phyloP scores from a whole-genome alignment of 2,113 vertebrate genomes.

The Xenopus tropicalis region UCB_Xtro_10.0 CM004450.2:91103001-91103500 shows the following conservation, averaged over 20 bases:
- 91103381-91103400: conserved; percentile 23
- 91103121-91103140: too few relatives aligned
- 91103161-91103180: conserved; percentile 8
- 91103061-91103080: too few relatives aligned
- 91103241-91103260: conserved; percentile 24
- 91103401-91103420: conserved; percentile 40
- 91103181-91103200: conserved; percentile 15
- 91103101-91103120: too few relatives aligned
- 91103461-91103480: conserved; percentile 17
- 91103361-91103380: conserved; percentile 21
- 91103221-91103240: conserved; percentile 22
- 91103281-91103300: conserved; percentile 26
- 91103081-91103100: too few relatives aligned
- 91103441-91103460: conserved; percentile 42
- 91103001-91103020: too few relatives aligned
- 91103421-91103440: conserved; percentile 22
- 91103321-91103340: conserved; percentile 5
- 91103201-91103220: background rate
- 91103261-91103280: conserved; percentile 32
- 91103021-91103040: too few relatives aligned
- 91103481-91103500: background rate
- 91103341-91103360: conserved; percentile 21
- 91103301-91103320: conserved; percentile 28
- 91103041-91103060: too few relatives aligned
- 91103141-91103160: background rate